A percentile compares a stretch with the other conserved stretches of the same genome.
phyloP scores from a whole-genome alignment of 2,797 vertebrate species.

The Sebastes variabilis region DNA sequence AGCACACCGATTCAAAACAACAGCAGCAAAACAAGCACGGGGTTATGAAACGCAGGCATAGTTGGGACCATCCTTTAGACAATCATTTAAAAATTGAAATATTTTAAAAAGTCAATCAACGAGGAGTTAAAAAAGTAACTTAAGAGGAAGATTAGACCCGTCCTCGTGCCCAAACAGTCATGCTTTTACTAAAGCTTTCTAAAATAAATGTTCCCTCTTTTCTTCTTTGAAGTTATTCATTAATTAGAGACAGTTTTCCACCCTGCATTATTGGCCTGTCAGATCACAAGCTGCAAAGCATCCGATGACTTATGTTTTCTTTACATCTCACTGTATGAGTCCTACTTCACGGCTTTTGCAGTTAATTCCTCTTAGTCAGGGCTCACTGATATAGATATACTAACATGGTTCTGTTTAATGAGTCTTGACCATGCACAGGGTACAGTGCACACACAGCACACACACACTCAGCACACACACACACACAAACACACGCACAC shows the following conservation, averaged over 20 bases:
- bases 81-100: background rate
- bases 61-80: background rate
- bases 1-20: conserved; percentile 43
- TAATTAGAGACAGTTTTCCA: background rate
- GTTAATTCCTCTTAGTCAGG: background rate
- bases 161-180: background rate
- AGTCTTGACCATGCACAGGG: conserved; percentile 9
- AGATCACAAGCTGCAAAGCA: conserved; percentile 3
- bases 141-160: background rate
- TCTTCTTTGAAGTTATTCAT: background rate
- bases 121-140: background rate
- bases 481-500: background rate
- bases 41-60: conserved; percentile 5
- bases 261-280: background rate
- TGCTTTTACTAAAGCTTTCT: background rate
- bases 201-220: background rate
- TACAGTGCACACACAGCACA: background rate
- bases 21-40: conserved; percentile 17
- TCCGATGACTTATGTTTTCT: background rate
- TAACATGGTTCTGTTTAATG: background rate
- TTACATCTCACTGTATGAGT: background rate
- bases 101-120: background rate
- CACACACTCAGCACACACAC: background rate
- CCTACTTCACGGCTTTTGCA: background rate
- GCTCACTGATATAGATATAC: background rate